Evolutionary conservation across 2,113 vertebrate genomes (phyloP).

Genomic region (Oostethus manadensis): DNA sequence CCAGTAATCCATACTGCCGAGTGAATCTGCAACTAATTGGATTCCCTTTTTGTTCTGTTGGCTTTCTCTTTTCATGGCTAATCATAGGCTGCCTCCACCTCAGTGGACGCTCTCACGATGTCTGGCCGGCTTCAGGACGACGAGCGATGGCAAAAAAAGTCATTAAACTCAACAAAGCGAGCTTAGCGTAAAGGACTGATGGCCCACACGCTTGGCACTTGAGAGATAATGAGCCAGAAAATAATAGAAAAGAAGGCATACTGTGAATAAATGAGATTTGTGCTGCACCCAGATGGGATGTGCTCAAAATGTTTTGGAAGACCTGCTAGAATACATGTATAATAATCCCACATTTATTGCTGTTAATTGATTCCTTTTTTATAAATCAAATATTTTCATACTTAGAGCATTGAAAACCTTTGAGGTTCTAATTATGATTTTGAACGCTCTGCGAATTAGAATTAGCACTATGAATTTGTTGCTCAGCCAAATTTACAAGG

Average conservation of each 20-base stretch:
- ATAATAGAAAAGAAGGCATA: background rate
- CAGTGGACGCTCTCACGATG: conserved; percentile 24
- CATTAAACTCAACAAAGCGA: conserved; percentile 48
- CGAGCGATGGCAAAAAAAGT: conserved; percentile 28
- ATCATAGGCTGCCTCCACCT: conserved; percentile 36
- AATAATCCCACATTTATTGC: too few relatives aligned
- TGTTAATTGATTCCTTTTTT: too few relatives aligned
- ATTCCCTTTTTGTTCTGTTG: conserved; percentile 45
- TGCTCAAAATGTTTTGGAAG: too few relatives aligned
- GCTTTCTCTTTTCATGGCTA: conserved; percentile 31
- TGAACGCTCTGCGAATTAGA: too few relatives aligned
- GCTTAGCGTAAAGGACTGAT: background rate
- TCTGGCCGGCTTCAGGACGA: conserved; percentile 40
- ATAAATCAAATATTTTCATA: too few relatives aligned
- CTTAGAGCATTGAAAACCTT: too few relatives aligned
- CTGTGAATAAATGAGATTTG: background rate
- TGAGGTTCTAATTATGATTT: too few relatives aligned
- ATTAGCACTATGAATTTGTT: too few relatives aligned
- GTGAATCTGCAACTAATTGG: conserved; percentile 53
- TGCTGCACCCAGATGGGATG: too few relatives aligned
- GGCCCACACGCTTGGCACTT: background rate
- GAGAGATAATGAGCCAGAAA: background rate
- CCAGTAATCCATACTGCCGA: conserved; percentile 45
- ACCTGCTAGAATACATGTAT: too few relatives aligned
- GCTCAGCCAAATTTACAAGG: too few relatives aligned